These are phyloP conservation scores for Chrysocyon brachyurus DNA, from an alignment of 2,797 vertebrate species.

Conservation along the genomic window DNA sequence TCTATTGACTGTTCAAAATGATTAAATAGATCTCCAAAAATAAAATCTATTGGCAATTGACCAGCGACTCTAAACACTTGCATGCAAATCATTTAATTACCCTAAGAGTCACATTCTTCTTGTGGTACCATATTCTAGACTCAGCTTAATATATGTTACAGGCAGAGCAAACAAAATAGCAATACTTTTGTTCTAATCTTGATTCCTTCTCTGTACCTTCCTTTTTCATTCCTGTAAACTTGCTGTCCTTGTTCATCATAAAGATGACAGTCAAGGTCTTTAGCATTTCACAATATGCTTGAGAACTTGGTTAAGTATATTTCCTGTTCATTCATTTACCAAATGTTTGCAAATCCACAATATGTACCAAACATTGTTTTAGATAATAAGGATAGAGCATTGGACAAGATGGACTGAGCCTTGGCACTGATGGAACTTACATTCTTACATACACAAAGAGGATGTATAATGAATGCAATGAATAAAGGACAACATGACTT, in stretches of 20 bases:
- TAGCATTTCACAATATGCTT: background rate
- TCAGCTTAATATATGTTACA: constrained; percentile 20
- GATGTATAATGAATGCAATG: background rate
- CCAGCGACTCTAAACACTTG: constrained; percentile 40
- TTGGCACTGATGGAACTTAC: background rate
- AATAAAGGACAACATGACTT: background rate
- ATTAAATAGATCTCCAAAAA: constrained; percentile 73
- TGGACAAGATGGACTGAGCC: background rate
- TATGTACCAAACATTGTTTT: background rate
- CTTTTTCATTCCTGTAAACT: background rate
- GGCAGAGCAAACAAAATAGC: constrained; percentile 5
- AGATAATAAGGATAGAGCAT: background rate
- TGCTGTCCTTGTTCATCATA: constrained; percentile 28
- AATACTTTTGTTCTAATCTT: background rate
- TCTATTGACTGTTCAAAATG: constrained; percentile 66
- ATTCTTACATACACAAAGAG: background rate
- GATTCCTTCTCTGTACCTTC: background rate
- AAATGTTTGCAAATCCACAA: background rate
- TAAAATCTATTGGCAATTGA: constrained; percentile 64
- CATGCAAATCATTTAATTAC: constrained; percentile 65
- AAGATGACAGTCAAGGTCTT: background rate
- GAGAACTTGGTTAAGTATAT: background rate
- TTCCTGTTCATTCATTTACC: background rate
- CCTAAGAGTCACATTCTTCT: constrained; percentile 58
- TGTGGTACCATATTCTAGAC: constrained; percentile 11